A percentile compares a stretch with the other conserved stretches of the same genome.
phyloP scores from a whole-genome alignment of 2,888 invertebrate genomes.

The Gisinianus flammeolus region DNA sequence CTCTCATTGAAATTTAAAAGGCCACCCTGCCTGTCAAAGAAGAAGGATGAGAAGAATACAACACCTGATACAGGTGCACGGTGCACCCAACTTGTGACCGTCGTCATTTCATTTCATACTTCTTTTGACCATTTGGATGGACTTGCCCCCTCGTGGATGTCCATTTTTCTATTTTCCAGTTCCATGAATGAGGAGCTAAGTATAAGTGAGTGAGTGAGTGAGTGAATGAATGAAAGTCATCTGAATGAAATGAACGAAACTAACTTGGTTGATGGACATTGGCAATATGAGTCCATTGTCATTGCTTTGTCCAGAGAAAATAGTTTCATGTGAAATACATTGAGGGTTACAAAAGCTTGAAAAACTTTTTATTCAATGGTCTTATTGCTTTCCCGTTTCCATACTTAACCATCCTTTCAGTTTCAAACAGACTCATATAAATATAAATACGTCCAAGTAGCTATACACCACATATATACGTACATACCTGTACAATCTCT shows the following conservation, averaged over 20 bases:
- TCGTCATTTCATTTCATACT: constrained; percentile 3
- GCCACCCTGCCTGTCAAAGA: constrained; percentile 38
- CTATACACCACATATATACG: not conserved
- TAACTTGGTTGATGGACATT: constrained; percentile 30
- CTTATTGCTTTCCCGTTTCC: not conserved
- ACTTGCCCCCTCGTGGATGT: constrained; percentile 18
- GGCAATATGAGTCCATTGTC: constrained; percentile 26
- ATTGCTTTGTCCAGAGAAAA: constrained; percentile 28
- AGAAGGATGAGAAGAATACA: constrained; percentile 17
- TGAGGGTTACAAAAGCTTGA: constrained; percentile 25
- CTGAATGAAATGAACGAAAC: constrained; percentile 33
- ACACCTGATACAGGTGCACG: constrained; percentile 18
- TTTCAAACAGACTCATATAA: constrained; percentile 10
- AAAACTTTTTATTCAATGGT: constrained; percentile 20
- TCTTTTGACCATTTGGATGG: constrained; percentile 24
- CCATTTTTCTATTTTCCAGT: not conserved
- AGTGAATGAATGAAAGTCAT: constrained; percentile 36
- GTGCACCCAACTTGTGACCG: constrained; percentile 28
- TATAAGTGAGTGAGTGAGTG: constrained; percentile 13
- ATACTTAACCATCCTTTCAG: constrained; percentile 8
- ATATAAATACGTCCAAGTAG: not conserved
- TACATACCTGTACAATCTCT: not conserved
- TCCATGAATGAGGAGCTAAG: constrained; percentile 34
- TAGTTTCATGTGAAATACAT: constrained; percentile 38
- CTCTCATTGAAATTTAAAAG: constrained; percentile 28